A percentile compares a stretch with the other conserved stretches of the same genome.
These are phyloP conservation scores for Ectropis crepuscularia DNA, from an alignment of 2,888 invertebrate species.

Conservation along the genomic window DNA sequence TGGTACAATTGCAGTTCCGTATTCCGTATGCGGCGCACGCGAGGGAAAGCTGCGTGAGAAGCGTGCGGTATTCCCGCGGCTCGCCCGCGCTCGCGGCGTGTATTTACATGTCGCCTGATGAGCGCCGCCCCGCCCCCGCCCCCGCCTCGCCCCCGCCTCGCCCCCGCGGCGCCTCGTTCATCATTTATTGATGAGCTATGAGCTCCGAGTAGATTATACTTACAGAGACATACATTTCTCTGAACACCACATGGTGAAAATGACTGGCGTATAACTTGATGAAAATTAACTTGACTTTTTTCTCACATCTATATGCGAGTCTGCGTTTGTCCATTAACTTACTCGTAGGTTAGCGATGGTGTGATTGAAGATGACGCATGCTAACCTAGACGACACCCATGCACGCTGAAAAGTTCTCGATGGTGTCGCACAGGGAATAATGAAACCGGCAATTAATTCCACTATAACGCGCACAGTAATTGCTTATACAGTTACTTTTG, in stretches of 20 bases:
- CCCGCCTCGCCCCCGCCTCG: background rate
- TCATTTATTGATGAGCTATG: constrained; percentile 29
- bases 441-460: too few species aligned
- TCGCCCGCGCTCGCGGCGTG: constrained; percentile 33
- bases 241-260: background rate
- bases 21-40: background rate
- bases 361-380: too few species aligned
- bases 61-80: constrained; percentile 27
- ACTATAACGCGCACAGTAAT: too few species aligned
- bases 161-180: constrained; percentile 10
- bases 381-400: too few species aligned
- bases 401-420: too few species aligned
- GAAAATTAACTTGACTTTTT: too few species aligned
- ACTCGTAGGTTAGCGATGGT: too few species aligned
- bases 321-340: too few species aligned
- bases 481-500: too few species aligned
- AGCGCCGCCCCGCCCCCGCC: constrained; percentile 18
- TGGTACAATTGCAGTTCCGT: constrained; percentile 1
- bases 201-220: background rate
- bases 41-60: constrained; percentile 3
- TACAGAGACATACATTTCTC: background rate
- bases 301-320: too few species aligned
- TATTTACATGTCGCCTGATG: constrained; percentile 42
- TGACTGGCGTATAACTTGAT: background rate
- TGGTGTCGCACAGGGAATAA: too few species aligned